Percentiles rank a stretch among this genome's conserved stretches.
Conservation (phyloP, 2,797 vertebrate genomes). For the Myioborus melanocephalus region DNA sequence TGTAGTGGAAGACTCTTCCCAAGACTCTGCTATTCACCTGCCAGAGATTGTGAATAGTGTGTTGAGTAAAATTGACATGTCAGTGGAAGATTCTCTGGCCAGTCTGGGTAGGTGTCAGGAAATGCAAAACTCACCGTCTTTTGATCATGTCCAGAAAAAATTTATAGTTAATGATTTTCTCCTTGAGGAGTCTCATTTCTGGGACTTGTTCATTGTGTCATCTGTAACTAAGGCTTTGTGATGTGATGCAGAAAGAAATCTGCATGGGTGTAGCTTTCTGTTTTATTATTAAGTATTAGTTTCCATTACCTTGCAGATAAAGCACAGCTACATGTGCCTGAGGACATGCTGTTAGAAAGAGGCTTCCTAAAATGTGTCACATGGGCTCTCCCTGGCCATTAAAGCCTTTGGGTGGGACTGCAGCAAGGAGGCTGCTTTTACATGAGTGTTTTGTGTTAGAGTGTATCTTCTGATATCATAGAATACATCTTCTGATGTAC, state of each 20-base stretch:
- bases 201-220: neutral
- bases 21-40: conserved; percentile 65
- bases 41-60: conserved; percentile 81
- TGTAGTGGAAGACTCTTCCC: conserved; percentile 5
- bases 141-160: neutral
- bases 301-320: neutral
- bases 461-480: neutral
- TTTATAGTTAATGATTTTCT: neutral
- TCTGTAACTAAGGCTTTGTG: neutral
- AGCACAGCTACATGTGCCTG: neutral
- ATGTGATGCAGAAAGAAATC: neutral
- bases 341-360: neutral
- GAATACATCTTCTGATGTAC: neutral
- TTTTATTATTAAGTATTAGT: neutral
- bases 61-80: conserved; percentile 74
- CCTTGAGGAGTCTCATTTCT: neutral
- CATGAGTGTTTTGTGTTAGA: neutral
- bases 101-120: conserved; percentile 33
- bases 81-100: conserved; percentile 58
- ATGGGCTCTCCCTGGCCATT: neutral
- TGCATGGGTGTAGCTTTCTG: neutral
- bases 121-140: neutral
- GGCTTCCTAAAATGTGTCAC: neutral
- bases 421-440: neutral
- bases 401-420: neutral